Conservation (phyloP, 2,797 vertebrate genomes). For the Arremon brunneinucha region DNA sequence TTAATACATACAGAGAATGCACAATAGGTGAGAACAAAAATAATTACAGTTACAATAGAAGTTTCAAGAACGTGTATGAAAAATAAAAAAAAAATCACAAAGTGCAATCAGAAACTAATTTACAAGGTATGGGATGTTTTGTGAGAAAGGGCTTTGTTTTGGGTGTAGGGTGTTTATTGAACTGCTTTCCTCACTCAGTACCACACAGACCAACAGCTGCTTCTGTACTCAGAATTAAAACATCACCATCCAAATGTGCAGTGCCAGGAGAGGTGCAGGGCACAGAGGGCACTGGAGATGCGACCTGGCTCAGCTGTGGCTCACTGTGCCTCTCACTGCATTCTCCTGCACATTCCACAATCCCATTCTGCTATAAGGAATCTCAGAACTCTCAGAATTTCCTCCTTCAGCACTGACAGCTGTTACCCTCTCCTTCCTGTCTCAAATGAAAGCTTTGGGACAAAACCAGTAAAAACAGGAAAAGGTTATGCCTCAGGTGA, state of each 20-base stretch:
- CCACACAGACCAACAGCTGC: neutral
- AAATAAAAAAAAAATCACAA: slow-evolving; percentile 70
- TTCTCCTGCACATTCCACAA: neutral
- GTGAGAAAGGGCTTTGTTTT: slow-evolving; percentile 16
- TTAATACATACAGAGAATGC: slow-evolving; percentile 78
- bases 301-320: slow-evolving; percentile 2
- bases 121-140: slow-evolving; percentile 5
- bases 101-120: slow-evolving; percentile 70
- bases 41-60: slow-evolving; percentile 78
- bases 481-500: neutral
- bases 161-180: neutral
- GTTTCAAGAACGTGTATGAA: slow-evolving; percentile 66
- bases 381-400: neutral
- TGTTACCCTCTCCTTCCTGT: neutral
- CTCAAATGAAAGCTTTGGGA: neutral
- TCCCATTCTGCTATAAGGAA: fast-evolving
- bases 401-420: neutral
- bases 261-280: neutral
- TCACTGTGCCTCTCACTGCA: neutral
- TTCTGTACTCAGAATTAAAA: neutral
- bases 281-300: neutral
- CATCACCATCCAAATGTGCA: neutral
- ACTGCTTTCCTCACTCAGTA: neutral
- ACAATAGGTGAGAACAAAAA: slow-evolving; percentile 77
- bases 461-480: neutral